Percentiles rank a stretch among this genome's conserved stretches.
These are phyloP conservation scores for Danionella cerebrum DNA, from an alignment of 2,113 vertebrate species.

Conservation along the genomic window DNA sequence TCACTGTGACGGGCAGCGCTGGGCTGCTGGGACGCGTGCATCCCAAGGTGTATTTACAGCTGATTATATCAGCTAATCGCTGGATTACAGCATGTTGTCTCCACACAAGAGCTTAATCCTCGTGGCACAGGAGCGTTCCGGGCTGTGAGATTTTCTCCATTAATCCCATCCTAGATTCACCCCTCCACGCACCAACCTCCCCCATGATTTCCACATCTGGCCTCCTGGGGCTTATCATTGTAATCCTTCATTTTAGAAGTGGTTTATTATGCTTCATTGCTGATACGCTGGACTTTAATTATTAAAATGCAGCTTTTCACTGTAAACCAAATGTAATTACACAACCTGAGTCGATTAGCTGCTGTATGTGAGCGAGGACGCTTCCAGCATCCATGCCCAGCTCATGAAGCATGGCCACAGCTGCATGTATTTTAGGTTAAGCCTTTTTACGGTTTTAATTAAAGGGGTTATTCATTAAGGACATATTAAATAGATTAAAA, in stretches of 20 bases:
- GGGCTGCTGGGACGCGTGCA: constrained; percentile 17
- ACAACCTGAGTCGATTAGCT: constrained; percentile 55
- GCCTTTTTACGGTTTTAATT: no score
- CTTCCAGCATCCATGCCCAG: neutral
- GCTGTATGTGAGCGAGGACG: constrained; percentile 31
- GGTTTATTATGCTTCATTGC: constrained; percentile 61
- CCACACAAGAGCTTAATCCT: constrained; percentile 59
- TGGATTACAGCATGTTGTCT: constrained; percentile 71
- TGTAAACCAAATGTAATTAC: constrained; percentile 60
- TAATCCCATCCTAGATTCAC: constrained; percentile 56
- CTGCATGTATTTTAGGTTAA: no score
- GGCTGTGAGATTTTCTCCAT: constrained; percentile 53
- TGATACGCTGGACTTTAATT: constrained; percentile 65
- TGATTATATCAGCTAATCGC: constrained; percentile 81
- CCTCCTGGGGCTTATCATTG: constrained; percentile 56
- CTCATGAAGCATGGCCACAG: no score
- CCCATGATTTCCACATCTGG: constrained; percentile 63
- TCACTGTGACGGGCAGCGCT: neutral
- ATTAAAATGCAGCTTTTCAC: constrained; percentile 66
- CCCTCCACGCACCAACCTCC: neutral
- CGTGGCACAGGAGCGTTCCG: constrained; percentile 42
- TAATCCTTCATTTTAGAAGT: constrained; percentile 67
- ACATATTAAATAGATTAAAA: no score
- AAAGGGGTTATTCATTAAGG: no score
- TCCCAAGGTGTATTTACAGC: constrained; percentile 72